Base-by-base conservation (phyloP, 2,888 invertebrate species). In the Chrysotoxum bicinctum region DNA sequence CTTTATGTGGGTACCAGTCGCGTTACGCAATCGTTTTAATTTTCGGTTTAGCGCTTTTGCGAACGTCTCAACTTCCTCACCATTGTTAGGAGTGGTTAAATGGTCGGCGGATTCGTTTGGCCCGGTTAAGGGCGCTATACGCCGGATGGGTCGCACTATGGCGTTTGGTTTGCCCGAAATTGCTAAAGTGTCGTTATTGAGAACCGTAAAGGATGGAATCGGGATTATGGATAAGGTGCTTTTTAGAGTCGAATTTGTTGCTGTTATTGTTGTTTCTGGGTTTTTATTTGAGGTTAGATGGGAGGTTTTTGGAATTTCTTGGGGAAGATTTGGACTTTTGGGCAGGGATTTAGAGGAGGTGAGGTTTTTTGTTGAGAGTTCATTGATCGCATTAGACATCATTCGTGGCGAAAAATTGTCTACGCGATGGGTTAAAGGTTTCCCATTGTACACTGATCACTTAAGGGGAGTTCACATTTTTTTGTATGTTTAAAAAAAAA, bases 41-140 rank as follows among this genome's bases (percentile, higher is more conserved):
- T 96, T 96, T 50, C 94, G 94, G 90, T 96, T 96, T 80, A 96
- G 93, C 72, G 95, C 94, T 88, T 95, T 94, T 82, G 95, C 94
- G 90, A 96, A 96, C 88, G 94, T 93, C 82, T 81, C 62, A 75
- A 86, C 77, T 45, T 80, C 80, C 74, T 78, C 84, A 68, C 77
- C 75, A 69, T 77, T 69, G 48, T 87, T 82, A 52, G 73, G 75
- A 19, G 73, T 52, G 14, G 52, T 40, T 21, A 52, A 66, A 48
- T 75, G 69, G 76, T 81, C 78, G 23, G 72, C 45, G 16, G 62
- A 66, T 58, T 72, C 81, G 23, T 72, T 69, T 68, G 84, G 86
- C 76, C 87, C 82, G 37, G 64, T 82, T 32, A 85, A 37, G 70
- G 85, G 88, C 73, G 89, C 90, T 45, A 88, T 81, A 40, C 93